A percentile compares a stretch with the other conserved stretches of the same genome.
These are phyloP conservation scores for Aporophyla lueneburgensis DNA, from an alignment of 2,888 invertebrate genomes.

Conservation along the genomic window DNA sequence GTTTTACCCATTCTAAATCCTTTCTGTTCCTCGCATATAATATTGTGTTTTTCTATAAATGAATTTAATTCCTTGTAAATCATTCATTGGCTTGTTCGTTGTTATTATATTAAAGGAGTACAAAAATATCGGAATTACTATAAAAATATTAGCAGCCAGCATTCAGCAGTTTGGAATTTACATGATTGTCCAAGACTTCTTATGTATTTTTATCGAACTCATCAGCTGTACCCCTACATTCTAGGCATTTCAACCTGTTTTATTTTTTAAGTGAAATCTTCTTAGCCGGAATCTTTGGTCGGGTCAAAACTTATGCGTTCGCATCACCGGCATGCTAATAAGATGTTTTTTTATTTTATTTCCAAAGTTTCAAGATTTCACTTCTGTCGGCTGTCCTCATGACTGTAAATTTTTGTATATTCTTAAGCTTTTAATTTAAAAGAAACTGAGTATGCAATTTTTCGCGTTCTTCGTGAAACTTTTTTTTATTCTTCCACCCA, in stretches of 20 bases:
- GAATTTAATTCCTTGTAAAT: too few species aligned
- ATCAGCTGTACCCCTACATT: neutral
- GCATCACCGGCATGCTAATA: too few species aligned
- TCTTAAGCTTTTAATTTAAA: neutral
- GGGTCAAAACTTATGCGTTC: too few species aligned
- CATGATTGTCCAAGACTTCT: neutral
- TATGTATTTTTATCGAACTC: neutral
- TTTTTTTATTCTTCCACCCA: neutral
- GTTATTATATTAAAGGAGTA: slow-evolving; percentile 3
- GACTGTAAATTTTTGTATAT: too few species aligned
- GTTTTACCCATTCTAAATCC: too few species aligned
- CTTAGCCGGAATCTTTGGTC: too few species aligned
- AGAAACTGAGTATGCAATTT: neutral
- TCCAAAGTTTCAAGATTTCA: too few species aligned
- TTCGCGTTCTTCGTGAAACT: neutral
- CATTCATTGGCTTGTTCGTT: neutral
- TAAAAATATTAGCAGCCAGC: neutral
- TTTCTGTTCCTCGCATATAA: too few species aligned
- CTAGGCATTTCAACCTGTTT: neutral
- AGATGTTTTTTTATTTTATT: too few species aligned
- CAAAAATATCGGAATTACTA: neutral
- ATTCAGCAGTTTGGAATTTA: neutral
- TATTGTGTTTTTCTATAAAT: too few species aligned
- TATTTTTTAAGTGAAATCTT: too few species aligned
- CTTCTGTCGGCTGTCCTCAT: too few species aligned